These are phyloP conservation scores for Ophioninae sp. DNA, from an alignment of 2,888 invertebrate species.

Conservation along the genomic window DNA sequence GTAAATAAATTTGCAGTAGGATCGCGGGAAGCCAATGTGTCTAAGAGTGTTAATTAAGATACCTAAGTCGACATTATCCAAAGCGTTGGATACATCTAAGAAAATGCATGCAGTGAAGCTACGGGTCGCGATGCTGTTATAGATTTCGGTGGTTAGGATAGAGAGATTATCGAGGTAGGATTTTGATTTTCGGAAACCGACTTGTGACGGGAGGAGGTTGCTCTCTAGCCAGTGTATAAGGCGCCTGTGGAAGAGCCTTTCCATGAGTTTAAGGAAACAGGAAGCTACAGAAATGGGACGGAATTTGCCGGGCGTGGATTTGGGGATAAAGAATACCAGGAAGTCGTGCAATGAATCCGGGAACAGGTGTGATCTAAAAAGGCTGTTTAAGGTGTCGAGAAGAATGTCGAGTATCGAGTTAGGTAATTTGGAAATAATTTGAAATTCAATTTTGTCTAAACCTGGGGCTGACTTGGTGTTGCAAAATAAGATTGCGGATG, in stretches of 20 bases:
- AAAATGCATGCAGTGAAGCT: constrained; percentile 14
- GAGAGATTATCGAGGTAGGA: constrained; percentile 49
- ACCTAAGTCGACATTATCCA: constrained; percentile 43
- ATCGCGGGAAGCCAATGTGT: constrained; percentile 4
- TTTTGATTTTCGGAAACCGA: constrained; percentile 37
- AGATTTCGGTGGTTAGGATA: constrained; percentile 31
- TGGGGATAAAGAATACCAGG: constrained; percentile 28
- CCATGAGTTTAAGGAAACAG: constrained; percentile 43
- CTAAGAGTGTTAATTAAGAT: constrained; percentile 1
- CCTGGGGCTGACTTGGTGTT: constrained; percentile 18
- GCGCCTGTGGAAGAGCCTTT: constrained; percentile 43
- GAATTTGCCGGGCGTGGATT: constrained; percentile 20
- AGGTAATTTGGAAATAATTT: constrained; percentile 14
- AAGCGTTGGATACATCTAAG: constrained; percentile 43
- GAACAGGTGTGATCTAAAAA: neutral
- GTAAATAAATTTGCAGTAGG: constrained; percentile 34
- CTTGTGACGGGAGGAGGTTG: constrained; percentile 29
- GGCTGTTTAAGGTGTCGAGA: constrained; percentile 8
- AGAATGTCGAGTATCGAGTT: neutral
- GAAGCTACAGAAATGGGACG: constrained; percentile 31
- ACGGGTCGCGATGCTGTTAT: constrained; percentile 3
- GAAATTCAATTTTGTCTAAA: constrained; percentile 37
- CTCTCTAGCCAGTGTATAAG: constrained; percentile 46
- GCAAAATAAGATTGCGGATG: neutral
- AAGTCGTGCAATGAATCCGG: constrained; percentile 9